Base-by-base conservation (phyloP, 2,113 vertebrate genomes). In the Leiothrix lutea region DNA sequence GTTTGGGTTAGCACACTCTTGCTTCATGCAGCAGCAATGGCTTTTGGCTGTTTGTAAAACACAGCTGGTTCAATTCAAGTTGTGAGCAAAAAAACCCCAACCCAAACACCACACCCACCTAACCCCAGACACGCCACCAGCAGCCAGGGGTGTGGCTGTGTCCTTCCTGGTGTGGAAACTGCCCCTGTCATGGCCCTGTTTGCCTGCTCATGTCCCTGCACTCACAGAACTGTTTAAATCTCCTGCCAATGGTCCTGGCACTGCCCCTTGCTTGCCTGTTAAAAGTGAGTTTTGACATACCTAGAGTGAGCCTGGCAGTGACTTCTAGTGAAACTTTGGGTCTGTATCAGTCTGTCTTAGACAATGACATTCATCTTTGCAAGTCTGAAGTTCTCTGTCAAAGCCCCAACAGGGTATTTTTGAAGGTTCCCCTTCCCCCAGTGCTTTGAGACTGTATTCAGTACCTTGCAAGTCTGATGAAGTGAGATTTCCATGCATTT, bases 1-100 rank as follows among this genome's bases (percentile, higher is more conserved):
- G 7, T 65, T 35, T 85, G 16, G 12, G 20, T 18, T 29, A 13
- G 35, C 28, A 56, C n/a, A n/a, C 50, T 38, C 67, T 12, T 12
- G 19, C 22, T n/a, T 9, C 12, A 23, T n/a, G n/a, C 42, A 74
- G 29, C 29, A 74, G 50, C 24, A 40, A 7, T 12, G 35, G 24
- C 35, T 57, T 65, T 29, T 48, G 20, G 9, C 35, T n/a, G 10
- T 56, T 45, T 56, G 29, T 24, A 21, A 66, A 65, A 35, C 15
- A 48, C 6, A 6, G 2, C 10, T 35, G 35, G 35, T 2, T 40
- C 0, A 1, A 11, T 24, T 31, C 31, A 50, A 42, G 13, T 2
- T 57, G 25, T 1, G 2, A 29, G 44, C 8, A 2, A 25, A 47
- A 56, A 74, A 40, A 1, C 6, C 8, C n/a, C 35, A 50, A 11